Evolutionary conservation across 2,797 vertebrate genomes (phyloP).

Genomic region (Balearica regulorum): DNA sequence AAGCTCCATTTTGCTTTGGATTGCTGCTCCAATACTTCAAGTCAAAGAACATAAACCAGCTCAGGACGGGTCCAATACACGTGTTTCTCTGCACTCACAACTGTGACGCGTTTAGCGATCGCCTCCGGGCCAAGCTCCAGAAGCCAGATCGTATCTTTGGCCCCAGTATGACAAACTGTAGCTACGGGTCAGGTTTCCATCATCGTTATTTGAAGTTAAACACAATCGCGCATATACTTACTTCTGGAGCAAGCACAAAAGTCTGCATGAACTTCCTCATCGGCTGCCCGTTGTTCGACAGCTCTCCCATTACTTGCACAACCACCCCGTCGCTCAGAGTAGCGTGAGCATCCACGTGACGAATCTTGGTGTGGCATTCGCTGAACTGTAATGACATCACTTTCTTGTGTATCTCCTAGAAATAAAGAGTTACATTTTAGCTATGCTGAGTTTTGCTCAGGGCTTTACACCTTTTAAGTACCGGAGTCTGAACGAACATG

Average conservation of each 20-base stretch:
- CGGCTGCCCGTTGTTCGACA: constrained; percentile 94
- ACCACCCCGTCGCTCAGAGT: constrained; percentile 95
- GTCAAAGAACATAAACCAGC: neutral
- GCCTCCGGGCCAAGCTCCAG: neutral
- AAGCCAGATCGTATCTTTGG: neutral
- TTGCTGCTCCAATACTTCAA: neutral
- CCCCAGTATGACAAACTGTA: neutral
- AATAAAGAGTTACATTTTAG: neutral
- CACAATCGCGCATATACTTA: constrained; percentile 42
- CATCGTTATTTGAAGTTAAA: neutral
- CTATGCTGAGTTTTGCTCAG: neutral
- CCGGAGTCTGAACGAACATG: neutral
- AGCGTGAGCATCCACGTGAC: constrained; percentile 95
- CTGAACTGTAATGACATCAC: constrained; percentile 98
- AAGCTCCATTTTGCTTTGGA: neutral
- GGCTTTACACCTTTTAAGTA: neutral
- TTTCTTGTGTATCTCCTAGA: constrained; percentile 97
- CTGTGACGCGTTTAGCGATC: neutral
- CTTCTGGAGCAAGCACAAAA: constrained; percentile 96
- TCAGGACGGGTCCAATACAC: neutral
- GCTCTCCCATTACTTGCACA: constrained; percentile 95
- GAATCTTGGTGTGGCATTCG: constrained; percentile 98
- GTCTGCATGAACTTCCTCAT: constrained; percentile 99
- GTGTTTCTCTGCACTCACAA: neutral
- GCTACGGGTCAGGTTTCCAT: neutral